phyloP scores from a whole-genome alignment of 2,113 vertebrate genomes.

The Oryzias melastigma region DNA sequence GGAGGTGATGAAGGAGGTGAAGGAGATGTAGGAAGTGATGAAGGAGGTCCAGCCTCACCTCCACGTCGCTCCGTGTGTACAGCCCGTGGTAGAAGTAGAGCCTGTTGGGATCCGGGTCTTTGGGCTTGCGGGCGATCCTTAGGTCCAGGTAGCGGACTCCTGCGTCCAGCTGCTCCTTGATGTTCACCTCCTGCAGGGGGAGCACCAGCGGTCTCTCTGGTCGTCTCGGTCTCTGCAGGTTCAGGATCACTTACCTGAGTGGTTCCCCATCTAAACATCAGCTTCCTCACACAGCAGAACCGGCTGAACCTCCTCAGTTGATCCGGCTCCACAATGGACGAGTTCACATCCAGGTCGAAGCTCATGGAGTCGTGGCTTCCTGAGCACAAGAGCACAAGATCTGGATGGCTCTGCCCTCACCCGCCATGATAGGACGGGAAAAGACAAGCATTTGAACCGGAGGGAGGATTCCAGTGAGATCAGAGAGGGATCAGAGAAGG shows the following conservation, averaged over 20 bases:
- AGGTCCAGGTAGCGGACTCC: conserved; percentile 64
- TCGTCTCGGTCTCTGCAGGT: no score
- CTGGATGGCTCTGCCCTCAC: no score
- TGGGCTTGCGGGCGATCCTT: conserved; percentile 47
- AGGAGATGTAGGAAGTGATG: no score
- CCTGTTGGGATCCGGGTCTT: conserved; percentile 34
- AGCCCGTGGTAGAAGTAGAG: conserved; percentile 62
- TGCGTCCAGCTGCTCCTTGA: conserved; percentile 52
- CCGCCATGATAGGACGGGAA: no score
- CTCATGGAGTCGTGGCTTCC: conserved; percentile 66
- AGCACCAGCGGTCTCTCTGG: not conserved
- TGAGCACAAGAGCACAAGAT: conserved; percentile 1
- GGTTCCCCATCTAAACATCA: conserved; percentile 35
- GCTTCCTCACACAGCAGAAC: conserved; percentile 25
- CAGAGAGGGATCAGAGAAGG: no score
- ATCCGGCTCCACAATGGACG: conserved; percentile 49
- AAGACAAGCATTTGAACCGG: no score
- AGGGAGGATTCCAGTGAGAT: no score
- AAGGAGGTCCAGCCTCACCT: conserved; percentile 36
- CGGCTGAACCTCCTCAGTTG: conserved; percentile 31
- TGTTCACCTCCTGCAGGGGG: conserved; percentile 37
- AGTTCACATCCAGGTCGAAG: conserved; percentile 57
- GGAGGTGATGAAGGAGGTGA: not conserved
- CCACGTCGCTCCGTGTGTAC: conserved; percentile 50
- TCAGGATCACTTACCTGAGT: conserved; percentile 47